Conservation (phyloP, 2,113 vertebrate species). For the Pimephales promelas region DNA sequence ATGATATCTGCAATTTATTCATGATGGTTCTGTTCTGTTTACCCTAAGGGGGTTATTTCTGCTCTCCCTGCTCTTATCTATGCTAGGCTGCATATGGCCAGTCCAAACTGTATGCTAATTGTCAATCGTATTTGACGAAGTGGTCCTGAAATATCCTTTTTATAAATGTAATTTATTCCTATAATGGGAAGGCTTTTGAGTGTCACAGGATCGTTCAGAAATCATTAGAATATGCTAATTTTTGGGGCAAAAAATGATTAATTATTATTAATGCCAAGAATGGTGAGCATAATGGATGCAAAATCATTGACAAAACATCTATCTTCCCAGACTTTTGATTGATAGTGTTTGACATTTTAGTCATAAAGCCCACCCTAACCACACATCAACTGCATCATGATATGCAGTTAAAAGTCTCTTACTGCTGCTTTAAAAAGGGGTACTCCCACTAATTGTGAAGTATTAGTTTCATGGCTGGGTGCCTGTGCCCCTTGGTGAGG, state of each 20-base stretch:
- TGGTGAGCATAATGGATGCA: neutral
- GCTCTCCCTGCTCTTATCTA: no score
- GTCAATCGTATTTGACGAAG: no score
- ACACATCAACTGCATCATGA: neutral
- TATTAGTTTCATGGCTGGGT: constrained; percentile 21
- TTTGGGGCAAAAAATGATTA: neutral
- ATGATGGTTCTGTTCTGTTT: no score
- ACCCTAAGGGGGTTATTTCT: no score
- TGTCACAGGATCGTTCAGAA: neutral
- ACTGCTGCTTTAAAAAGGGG: constrained; percentile 29
- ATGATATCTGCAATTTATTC: no score
- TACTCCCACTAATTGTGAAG: constrained; percentile 31
- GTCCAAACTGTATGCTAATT: no score
- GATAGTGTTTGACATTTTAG: neutral
- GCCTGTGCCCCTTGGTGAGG: constrained; percentile 20
- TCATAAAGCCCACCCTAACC: neutral
- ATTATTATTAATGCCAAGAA: neutral
- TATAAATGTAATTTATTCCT: neutral
- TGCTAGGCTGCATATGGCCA: no score
- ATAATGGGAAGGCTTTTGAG: neutral
- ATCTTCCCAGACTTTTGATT: neutral
- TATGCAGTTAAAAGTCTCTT: constrained; percentile 26
- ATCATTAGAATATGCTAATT: neutral
- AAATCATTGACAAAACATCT: neutral
- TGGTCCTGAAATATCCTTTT: no score